A percentile compares a stretch with the other conserved stretches of the same genome.
Conservation (phyloP, 2,797 vertebrate genomes). For the Sebastes paucispinis region DNA sequence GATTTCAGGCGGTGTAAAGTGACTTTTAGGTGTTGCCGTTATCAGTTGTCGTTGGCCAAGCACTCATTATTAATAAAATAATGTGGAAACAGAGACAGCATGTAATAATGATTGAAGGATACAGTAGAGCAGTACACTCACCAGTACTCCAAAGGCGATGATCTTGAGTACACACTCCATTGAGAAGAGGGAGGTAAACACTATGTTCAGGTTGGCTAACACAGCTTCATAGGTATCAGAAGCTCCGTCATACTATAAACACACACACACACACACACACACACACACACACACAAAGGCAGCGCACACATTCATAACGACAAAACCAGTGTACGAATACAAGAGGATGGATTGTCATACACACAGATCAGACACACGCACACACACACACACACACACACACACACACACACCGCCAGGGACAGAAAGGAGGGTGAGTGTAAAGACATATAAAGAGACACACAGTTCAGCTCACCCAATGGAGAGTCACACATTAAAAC, state of each 20-base stretch:
- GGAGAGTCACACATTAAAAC: constrained; percentile 8
- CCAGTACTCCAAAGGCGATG: constrained; percentile 94
- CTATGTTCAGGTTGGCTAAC: constrained; percentile 93
- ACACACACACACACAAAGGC: constrained; percentile 13
- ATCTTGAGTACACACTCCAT: constrained; percentile 97
- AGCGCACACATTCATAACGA: constrained; percentile 14
- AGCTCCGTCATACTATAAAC: constrained; percentile 83
- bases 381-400: constrained; percentile 1
- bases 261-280: constrained; percentile 29
- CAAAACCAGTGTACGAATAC: constrained; percentile 16
- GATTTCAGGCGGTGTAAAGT: background rate
- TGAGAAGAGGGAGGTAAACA: constrained; percentile 97
- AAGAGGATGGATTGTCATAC: constrained; percentile 17
- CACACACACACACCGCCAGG: background rate
- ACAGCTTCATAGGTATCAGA: constrained; percentile 87
- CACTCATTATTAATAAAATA: background rate
- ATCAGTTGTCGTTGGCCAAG: background rate
- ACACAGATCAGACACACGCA: constrained; percentile 31
- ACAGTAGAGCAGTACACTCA: constrained; percentile 71
- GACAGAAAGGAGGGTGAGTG: constrained; percentile 10
- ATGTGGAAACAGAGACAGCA: background rate
- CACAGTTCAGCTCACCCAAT: background rate
- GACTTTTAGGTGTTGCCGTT: background rate
- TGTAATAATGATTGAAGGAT: background rate
- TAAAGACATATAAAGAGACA: constrained; percentile 31